These are phyloP conservation scores for Brenthis daphne DNA, from an alignment of 2,888 invertebrate genomes.

Conservation along the genomic window DNA sequence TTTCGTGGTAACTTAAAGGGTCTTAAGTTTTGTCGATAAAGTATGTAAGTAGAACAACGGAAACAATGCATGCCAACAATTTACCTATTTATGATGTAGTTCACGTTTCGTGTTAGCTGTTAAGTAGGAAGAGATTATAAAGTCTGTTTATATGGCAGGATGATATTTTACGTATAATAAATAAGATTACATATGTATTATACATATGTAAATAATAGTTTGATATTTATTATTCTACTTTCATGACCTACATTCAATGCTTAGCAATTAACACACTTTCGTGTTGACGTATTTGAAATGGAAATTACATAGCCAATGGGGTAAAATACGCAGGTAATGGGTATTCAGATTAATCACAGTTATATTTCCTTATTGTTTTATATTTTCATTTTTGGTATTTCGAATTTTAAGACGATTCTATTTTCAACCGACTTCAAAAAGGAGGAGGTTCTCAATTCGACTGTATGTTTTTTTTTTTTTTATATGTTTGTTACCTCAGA, in stretches of 20 bases:
- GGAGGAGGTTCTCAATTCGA: too few relatives aligned
- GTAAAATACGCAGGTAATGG: too few relatives aligned
- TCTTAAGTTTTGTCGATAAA: slow-evolving; percentile 75
- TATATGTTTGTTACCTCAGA: too few relatives aligned
- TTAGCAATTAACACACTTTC: not conserved
- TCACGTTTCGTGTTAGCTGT: slow-evolving; percentile 9
- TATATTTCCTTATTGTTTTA: too few relatives aligned
- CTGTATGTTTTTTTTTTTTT: too few relatives aligned
- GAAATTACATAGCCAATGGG: too few relatives aligned
- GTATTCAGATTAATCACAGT: too few relatives aligned
- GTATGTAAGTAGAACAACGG: slow-evolving; percentile 45
- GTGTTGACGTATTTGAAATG: not conserved
- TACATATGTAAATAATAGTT: slow-evolving; percentile 10
- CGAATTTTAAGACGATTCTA: too few relatives aligned
- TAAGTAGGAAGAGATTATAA: not conserved
- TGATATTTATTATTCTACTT: slow-evolving; percentile 3
- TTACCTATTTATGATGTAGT: slow-evolving; percentile 20
- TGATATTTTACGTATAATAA: too few relatives aligned
- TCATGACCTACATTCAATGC: slow-evolving; percentile 1
- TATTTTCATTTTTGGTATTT: too few relatives aligned
- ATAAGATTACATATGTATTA: slow-evolving; percentile 1
- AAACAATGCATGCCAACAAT: slow-evolving; percentile 38
- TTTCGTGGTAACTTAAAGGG: slow-evolving; percentile 59
- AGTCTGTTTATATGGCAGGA: too few relatives aligned
- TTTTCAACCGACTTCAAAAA: too few relatives aligned